These are phyloP conservation scores for Sympetrum striolatum DNA, from an alignment of 2,888 invertebrate genomes.

Conservation along the genomic window DNA sequence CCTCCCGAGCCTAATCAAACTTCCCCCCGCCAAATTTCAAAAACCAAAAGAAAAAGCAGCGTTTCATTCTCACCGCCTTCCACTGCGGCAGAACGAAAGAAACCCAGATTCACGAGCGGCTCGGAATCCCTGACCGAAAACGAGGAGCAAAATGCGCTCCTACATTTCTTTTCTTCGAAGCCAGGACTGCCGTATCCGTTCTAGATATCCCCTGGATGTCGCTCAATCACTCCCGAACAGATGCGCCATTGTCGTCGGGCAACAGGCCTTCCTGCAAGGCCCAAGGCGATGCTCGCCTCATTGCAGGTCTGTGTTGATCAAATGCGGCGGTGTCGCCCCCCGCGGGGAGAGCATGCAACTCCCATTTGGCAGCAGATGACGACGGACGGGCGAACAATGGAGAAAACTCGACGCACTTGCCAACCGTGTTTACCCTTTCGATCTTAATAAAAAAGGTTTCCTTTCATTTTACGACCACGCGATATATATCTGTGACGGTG, in stretches of 20 bases:
- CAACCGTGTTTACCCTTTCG: background rate
- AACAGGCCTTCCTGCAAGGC: background rate
- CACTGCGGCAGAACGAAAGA: background rate
- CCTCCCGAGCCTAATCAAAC: too few species aligned
- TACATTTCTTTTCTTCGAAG: background rate
- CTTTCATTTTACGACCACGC: background rate
- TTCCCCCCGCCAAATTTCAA: too few species aligned
- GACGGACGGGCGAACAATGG: background rate
- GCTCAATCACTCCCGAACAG: conserved; percentile 2
- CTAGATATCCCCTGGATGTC: background rate
- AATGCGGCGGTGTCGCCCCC: background rate
- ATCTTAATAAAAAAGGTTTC: background rate
- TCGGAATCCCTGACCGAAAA: background rate
- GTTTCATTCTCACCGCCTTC: background rate
- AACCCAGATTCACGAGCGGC: background rate
- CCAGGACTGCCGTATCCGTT: background rate
- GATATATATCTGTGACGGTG: background rate
- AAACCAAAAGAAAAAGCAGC: too few species aligned
- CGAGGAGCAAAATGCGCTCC: background rate
- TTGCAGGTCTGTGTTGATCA: background rate
- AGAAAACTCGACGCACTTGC: background rate
- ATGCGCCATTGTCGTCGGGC: conserved; percentile 8
- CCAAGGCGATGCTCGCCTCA: background rate
- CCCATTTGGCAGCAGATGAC: conserved; percentile 23
- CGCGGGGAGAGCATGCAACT: background rate